A percentile compares a stretch with the other conserved stretches of the same genome.
These are phyloP conservation scores for Montipora sp. DNA, from an alignment of 64 coral and sea anemone species.

Conservation along the genomic window DNA sequence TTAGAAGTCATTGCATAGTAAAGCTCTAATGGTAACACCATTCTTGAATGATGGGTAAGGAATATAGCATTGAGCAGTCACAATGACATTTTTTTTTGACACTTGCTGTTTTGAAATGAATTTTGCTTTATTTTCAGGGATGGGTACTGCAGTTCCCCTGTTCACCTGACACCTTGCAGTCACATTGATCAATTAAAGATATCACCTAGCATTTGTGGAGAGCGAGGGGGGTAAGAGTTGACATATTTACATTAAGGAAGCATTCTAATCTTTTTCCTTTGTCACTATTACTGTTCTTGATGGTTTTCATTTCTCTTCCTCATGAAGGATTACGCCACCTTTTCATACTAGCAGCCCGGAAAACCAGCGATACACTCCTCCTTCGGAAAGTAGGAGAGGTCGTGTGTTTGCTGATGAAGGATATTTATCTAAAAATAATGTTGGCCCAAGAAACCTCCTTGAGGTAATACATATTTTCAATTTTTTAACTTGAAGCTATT, in stretches of 20 bases:
- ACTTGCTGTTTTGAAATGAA: not conserved
- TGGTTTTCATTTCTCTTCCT: not conserved
- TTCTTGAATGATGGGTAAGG: too few relatives aligned
- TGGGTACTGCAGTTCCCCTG: slow-evolving; percentile 80
- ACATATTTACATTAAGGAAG: not conserved
- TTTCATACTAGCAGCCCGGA: slow-evolving; percentile 84
- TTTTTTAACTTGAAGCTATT: too few relatives aligned
- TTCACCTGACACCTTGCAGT: slow-evolving; percentile 75
- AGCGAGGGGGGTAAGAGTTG: not conserved
- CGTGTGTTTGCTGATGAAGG: slow-evolving; percentile 79
- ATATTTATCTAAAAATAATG: slow-evolving; percentile 51
- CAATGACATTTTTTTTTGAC: too few relatives aligned
- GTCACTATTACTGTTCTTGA: not conserved
- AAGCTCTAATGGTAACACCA: too few relatives aligned
- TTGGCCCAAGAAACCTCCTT: slow-evolving; percentile 83
- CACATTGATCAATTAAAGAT: slow-evolving; percentile 59
- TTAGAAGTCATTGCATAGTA: too few relatives aligned
- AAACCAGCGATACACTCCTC: slow-evolving; percentile 75
- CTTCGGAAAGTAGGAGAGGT: slow-evolving; percentile 73
- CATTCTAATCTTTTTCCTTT: not conserved
- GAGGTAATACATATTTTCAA: slow-evolving; percentile 29
- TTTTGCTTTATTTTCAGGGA: slow-evolving; percentile 34
- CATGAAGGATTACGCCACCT: slow-evolving; percentile 72
- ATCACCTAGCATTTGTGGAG: slow-evolving; percentile 27
- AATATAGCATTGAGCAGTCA: too few relatives aligned